phyloP scores from a whole-genome alignment of 2,888 invertebrate species.

The Sesia apiformis region DNA sequence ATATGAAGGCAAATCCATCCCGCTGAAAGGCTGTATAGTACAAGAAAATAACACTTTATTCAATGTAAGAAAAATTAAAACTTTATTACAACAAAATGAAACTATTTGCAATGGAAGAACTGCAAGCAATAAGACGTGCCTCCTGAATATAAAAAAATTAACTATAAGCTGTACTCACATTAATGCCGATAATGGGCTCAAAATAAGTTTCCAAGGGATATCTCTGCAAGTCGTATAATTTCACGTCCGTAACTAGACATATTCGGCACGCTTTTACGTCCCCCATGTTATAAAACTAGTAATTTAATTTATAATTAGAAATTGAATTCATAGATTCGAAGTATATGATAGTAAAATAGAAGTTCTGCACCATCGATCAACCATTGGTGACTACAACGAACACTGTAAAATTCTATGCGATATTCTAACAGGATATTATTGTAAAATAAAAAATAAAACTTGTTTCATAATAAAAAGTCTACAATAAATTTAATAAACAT shows the following conservation, averaged over 20 bases:
- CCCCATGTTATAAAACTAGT: slow-evolving; percentile 28
- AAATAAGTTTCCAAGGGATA: slow-evolving; percentile 42
- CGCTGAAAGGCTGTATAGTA: slow-evolving; percentile 24
- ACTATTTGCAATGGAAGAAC: too few relatives aligned
- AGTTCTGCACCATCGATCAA: slow-evolving; percentile 22
- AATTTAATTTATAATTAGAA: slow-evolving; percentile 10
- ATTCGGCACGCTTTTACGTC: slow-evolving; percentile 48
- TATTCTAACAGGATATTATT: background rate
- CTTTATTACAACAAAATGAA: background rate
- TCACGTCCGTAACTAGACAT: slow-evolving; percentile 44
- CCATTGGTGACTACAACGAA: background rate
- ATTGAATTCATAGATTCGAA: slow-evolving; percentile 39
- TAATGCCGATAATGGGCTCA: slow-evolving; percentile 35
- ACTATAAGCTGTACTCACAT: slow-evolving; percentile 27
- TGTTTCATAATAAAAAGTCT: background rate
- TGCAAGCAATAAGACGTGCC: too few relatives aligned
- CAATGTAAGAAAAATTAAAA: background rate
- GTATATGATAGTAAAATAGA: slow-evolving; percentile 50
- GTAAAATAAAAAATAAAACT: background rate
- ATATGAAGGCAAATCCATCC: slow-evolving; percentile 30
- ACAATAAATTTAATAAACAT: background rate
- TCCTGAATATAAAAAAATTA: too few relatives aligned
- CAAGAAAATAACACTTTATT: slow-evolving; percentile 1
- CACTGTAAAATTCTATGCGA: background rate
- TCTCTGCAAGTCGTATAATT: slow-evolving; percentile 35